Evolutionary conservation across 2,113 vertebrate genomes (phyloP), one percentile per base, ranked within the genome.

Genomic region (Stegastes partitus): DNA sequence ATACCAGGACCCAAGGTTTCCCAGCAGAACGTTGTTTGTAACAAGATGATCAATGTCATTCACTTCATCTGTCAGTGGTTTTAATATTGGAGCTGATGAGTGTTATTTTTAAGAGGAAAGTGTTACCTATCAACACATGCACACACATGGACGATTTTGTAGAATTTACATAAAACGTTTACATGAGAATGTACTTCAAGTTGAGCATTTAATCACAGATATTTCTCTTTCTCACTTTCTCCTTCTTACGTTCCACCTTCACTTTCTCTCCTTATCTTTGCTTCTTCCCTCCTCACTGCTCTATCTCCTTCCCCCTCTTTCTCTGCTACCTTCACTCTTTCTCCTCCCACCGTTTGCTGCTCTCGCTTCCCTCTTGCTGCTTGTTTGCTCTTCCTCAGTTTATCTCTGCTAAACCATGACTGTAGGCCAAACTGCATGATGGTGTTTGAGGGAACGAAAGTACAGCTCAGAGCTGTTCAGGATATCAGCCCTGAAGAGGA

Each of bases 391-490:
- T 77, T 59, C 80, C 26, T 26, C 89, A 99, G 98, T 91, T 94
- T 99, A 95, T 98, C 98, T 79, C 93, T 99, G 76, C 91, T 99
- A 88, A 99, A 99, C 92, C 97, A 99, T 83, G 97, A 97, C 95
- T 99, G 98, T 89, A 93, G 95, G 90, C 98, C 98, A 80, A 99
- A 98, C 95, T 99, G 97, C 1, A 96, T 97, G 69, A 95, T 97
- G 39, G 81, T 97, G 89, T 99, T 99, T 92, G 95, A 96, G 25
- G 97, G 96, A 71, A 95, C 87, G 63, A 93, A 92, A 51, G 95
- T 99, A 82, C 92, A 94, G 23, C 96, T 99, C 57, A 95, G 95
- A 65, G 95, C 97, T 0, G 82, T 98, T 68, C 93, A 66, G 56
- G 94, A 96, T 68, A 94, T 99, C 63, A 87, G 89, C 82, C 89